A percentile compares a stretch with the other conserved stretches of the same genome.
Conservation (phyloP, 2,888 invertebrate genomes). For the Plebejus anna region DNA sequence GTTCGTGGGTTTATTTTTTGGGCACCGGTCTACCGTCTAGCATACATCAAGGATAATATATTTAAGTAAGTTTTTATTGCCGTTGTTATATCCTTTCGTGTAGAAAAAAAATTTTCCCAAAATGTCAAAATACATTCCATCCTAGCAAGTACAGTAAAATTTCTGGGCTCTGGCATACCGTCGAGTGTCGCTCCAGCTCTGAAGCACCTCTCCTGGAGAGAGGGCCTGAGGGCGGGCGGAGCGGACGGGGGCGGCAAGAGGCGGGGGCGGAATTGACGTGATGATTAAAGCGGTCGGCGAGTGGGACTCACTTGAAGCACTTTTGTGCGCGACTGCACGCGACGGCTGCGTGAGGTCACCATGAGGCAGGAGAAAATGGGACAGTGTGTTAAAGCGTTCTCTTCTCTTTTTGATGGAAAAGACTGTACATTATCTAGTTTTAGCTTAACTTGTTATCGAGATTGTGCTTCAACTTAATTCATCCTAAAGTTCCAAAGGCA, state of each 20-base stretch:
- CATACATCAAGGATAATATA: no score
- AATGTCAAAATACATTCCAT: neutral
- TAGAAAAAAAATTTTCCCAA: no score
- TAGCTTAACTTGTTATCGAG: no score
- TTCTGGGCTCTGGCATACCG: neutral
- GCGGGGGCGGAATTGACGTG: conserved; percentile 31
- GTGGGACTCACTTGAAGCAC: conserved; percentile 33
- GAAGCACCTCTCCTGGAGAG: conserved; percentile 8
- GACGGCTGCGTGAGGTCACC: conserved; percentile 33
- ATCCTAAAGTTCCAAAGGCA: no score
- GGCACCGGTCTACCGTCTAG: no score
- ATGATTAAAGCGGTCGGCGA: conserved; percentile 34
- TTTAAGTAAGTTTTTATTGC: no score
- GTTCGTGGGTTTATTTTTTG: no score
- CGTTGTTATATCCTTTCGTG: no score
- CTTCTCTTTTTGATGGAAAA: no score
- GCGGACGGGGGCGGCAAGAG: neutral
- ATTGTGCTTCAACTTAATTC: no score
- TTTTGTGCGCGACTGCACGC: conserved; percentile 32
- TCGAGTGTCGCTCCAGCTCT: conserved; percentile 3
- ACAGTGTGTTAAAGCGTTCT: no score
- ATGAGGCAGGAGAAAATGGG: neutral
- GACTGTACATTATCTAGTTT: no score
- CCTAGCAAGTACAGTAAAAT: neutral
- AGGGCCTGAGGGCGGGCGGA: neutral